phyloP scores from a whole-genome alignment of 2,113 vertebrate species.

The Otocyon megalotis region DNA sequence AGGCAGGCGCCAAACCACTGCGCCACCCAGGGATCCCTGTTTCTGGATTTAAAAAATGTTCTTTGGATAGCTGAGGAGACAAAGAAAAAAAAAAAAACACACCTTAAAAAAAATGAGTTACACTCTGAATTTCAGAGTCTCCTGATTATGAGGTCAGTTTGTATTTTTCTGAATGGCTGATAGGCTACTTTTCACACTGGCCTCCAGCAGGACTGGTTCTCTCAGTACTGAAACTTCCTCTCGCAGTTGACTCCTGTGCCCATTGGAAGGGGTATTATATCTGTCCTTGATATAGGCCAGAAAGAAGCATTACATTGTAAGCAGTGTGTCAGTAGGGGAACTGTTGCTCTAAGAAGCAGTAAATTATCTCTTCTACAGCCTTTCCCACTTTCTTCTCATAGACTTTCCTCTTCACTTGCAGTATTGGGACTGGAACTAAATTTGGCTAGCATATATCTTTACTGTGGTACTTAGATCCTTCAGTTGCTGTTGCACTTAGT shows the following conservation, averaged over 20 bases:
- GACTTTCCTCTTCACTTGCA: neutral
- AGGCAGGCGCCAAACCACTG: too few relatives aligned
- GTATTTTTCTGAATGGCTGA: neutral
- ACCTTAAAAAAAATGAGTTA: neutral
- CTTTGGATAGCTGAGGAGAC: neutral
- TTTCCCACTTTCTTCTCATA: neutral
- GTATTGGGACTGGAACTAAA: neutral
- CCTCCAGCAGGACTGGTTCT: neutral
- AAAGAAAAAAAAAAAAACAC: neutral
- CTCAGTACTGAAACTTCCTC: neutral
- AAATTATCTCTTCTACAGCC: neutral
- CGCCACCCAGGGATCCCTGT: too few relatives aligned
- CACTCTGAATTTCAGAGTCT: neutral
- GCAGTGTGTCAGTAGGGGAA: neutral
- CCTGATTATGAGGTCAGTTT: neutral
- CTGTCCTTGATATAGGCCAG: neutral
- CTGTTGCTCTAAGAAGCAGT: neutral
- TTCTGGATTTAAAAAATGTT: neutral
- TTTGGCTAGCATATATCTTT: neutral
- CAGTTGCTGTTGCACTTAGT: neutral
- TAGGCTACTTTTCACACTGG: neutral
- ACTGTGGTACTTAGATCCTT: neutral
- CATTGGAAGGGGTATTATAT: neutral
- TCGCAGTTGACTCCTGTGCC: neutral
- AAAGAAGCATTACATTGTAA: neutral